phyloP scores from a whole-genome alignment of 1,140 invertebrate species.

The Penaeus chinensis region DNA sequence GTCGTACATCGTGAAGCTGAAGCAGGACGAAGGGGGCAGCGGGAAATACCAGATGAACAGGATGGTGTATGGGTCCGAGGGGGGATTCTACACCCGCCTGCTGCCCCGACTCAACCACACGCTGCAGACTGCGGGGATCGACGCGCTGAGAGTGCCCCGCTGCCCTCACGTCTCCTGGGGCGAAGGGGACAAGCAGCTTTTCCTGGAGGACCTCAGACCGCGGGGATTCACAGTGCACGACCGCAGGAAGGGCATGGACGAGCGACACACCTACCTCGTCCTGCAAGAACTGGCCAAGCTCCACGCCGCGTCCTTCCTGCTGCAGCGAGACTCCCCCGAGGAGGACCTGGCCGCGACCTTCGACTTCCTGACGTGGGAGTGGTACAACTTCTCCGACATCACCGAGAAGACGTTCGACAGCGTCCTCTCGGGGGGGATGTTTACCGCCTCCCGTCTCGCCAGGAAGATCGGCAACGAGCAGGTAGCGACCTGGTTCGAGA shows the following conservation, averaged over 20 bases:
- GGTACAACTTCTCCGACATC: conserved; percentile 33
- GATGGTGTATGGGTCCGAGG: conserved; percentile 29
- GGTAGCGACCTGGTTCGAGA: conserved; percentile 26
- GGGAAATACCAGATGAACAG: conserved; percentile 15
- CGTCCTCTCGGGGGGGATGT: conserved; percentile 23
- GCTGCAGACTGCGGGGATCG: neutral
- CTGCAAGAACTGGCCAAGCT: conserved; percentile 41
- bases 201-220: conserved; percentile 29
- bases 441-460: conserved; percentile 20
- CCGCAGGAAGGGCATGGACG: conserved; percentile 6
- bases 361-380: conserved; percentile 26
- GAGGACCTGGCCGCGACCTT: neutral
- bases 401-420: conserved; percentile 19
- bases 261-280: conserved; percentile 24
- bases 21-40: neutral
- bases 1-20: conserved; percentile 47
- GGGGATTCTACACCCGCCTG: conserved; percentile 20
- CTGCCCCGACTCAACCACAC: conserved; percentile 19
- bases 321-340: conserved; percentile 4
- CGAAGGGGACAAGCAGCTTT: neutral
- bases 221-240: conserved; percentile 35
- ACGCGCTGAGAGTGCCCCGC: conserved; percentile 16
- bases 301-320: conserved; percentile 36
- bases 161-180: conserved; percentile 1
- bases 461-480: neutral